Evolutionary conservation across 1,140 invertebrate genomes (phyloP).

Genomic region (Monochamus saltuarius): DNA sequence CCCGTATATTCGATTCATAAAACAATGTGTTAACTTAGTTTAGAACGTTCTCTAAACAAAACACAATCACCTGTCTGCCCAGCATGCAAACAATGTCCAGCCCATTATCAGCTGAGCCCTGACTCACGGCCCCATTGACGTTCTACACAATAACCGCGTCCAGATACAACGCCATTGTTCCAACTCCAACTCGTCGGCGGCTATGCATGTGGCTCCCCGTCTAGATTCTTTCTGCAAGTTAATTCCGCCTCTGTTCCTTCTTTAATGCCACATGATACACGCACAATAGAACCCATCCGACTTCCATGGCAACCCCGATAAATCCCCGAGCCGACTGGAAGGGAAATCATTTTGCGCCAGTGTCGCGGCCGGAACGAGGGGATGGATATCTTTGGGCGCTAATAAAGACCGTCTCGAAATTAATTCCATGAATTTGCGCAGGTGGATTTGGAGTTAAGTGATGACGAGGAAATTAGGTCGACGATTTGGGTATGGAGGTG

Average conservation of each 20-base stretch:
- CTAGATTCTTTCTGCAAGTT: no score
- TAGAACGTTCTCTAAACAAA: no score
- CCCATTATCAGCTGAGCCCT: no score
- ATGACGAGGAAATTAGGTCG: neutral
- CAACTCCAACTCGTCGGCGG: no score
- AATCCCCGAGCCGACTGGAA: slow-evolving; percentile 23
- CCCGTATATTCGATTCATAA: no score
- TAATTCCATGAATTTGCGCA: slow-evolving; percentile 8
- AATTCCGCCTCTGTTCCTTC: slow-evolving; percentile 19
- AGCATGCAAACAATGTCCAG: no score
- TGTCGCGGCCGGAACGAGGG: neutral
- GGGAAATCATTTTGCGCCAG: slow-evolving; percentile 17
- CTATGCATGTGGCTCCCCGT: no score
- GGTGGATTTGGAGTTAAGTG: slow-evolving; percentile 5
- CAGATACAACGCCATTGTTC: no score
- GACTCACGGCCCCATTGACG: no score
- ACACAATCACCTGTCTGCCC: no score
- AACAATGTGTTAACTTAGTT: no score
- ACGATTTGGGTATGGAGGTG: neutral
- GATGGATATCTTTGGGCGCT: neutral
- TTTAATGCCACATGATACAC: slow-evolving; percentile 30
- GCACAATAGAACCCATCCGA: slow-evolving; percentile 25
- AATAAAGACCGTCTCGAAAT: neutral
- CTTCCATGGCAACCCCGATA: slow-evolving; percentile 30
- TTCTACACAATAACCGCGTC: no score